A percentile compares a stretch with the other conserved stretches of the same genome.
These are phyloP conservation scores for Drosophila meridiana DNA, from an alignment of 2,888 invertebrate species.

Conservation along the genomic window DNA sequence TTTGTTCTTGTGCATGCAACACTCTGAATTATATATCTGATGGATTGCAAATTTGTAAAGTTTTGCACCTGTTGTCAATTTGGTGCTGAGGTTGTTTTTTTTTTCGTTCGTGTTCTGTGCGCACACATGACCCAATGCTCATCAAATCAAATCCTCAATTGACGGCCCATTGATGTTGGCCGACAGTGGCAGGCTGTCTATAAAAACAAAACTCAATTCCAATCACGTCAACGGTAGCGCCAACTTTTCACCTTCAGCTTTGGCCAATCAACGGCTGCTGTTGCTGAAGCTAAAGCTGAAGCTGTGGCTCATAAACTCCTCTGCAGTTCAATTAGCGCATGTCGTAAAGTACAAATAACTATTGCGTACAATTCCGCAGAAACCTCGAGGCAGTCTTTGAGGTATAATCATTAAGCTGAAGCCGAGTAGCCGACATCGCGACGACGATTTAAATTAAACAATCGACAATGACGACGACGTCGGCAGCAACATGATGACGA, in stretches of 20 bases:
- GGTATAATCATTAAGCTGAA: slow-evolving; percentile 70
- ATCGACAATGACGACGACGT: slow-evolving; percentile 65
- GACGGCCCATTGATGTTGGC: slow-evolving; percentile 52
- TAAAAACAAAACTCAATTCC: slow-evolving; percentile 40
- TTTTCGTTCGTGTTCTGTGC: slow-evolving; percentile 12
- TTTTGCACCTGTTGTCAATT: slow-evolving; percentile 33
- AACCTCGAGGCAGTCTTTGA: slow-evolving; percentile 47
- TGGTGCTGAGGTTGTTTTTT: slow-evolving; percentile 5
- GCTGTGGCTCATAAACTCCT: slow-evolving; percentile 65
- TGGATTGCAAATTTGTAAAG: slow-evolving; percentile 20
- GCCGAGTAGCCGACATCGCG: slow-evolving; percentile 63
- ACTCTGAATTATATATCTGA: background rate
- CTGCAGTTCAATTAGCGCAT: slow-evolving; percentile 74
- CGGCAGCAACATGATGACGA: slow-evolving; percentile 53
- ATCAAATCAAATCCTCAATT: slow-evolving; percentile 46
- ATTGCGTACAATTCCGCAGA: slow-evolving; percentile 68
- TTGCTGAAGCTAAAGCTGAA: slow-evolving; percentile 12
- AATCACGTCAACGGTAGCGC: slow-evolving; percentile 53
- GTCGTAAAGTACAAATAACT: slow-evolving; percentile 78
- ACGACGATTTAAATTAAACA: slow-evolving; percentile 78
- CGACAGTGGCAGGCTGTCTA: slow-evolving; percentile 31
- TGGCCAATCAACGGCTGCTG: slow-evolving; percentile 54
- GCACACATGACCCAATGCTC: slow-evolving; percentile 39
- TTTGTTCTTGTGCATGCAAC: background rate
- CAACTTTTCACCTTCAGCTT: slow-evolving; percentile 62